A percentile compares a stretch with the other conserved stretches of the same genome.
These are phyloP conservation scores for Drosophila fuyamai DNA, from an alignment of 1,140 invertebrate genomes.

Conservation along the genomic window DNA sequence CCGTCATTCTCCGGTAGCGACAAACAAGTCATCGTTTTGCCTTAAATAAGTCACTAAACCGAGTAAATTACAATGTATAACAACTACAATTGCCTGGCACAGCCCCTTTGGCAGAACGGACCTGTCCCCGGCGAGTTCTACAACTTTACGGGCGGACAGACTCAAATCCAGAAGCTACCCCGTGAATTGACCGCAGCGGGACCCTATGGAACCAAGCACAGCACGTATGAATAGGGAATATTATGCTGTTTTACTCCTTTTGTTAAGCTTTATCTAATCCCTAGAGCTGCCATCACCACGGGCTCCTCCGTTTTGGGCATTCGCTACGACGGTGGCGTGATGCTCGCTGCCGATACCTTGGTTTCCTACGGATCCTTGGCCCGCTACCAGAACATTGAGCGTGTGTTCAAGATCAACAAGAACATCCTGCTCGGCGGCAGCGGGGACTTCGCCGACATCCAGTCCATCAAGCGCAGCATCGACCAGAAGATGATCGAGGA, in stretches of 20 bases:
- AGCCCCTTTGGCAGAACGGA: slow-evolving; percentile 89
- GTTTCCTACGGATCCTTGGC: slow-evolving; percentile 97
- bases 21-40: slow-evolving; percentile 20
- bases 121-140: slow-evolving; percentile 89
- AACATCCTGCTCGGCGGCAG: slow-evolving; percentile 94
- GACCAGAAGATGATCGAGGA: slow-evolving; percentile 97
- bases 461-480: slow-evolving; percentile 94
- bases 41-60: background rate
- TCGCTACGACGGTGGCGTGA: slow-evolving; percentile 94
- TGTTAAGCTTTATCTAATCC: slow-evolving; percentile 29
- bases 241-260: background rate
- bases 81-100: slow-evolving; percentile 44
- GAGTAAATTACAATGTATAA: slow-evolving; percentile 59
- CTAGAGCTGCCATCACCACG: slow-evolving; percentile 93
- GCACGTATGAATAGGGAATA: slow-evolving; percentile 87
- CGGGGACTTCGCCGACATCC: slow-evolving; percentile 98
- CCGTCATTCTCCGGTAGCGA: slow-evolving; percentile 62
- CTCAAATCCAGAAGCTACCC: slow-evolving; percentile 60
- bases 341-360: slow-evolving; percentile 95
- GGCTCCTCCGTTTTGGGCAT: slow-evolving; percentile 96
- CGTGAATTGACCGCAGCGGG: slow-evolving; percentile 68
- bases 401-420: slow-evolving; percentile 95
- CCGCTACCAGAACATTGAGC: slow-evolving; percentile 92
- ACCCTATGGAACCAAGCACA: slow-evolving; percentile 85
- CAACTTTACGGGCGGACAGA: slow-evolving; percentile 87